Percentiles rank a stretch among this genome's conserved stretches.
Conservation (phyloP, 23 tunicate genomes). For the Clavelina lepadiformis region DNA sequence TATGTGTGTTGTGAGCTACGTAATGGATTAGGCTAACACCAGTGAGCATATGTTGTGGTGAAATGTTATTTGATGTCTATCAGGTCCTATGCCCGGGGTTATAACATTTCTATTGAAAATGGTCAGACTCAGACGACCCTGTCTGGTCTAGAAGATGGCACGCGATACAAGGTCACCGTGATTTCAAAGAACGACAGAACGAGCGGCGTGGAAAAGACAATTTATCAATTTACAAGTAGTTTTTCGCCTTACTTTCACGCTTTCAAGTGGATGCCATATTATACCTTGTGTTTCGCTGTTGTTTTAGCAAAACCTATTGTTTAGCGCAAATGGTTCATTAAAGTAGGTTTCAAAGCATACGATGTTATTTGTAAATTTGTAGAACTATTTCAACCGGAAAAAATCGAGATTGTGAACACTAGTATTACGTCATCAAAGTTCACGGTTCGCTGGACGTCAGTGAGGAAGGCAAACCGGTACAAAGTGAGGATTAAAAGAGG, state of each 20-base stretch:
- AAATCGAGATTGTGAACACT: slow-evolving; percentile 29
- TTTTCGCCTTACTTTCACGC: neutral
- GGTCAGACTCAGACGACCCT: slow-evolving; percentile 33
- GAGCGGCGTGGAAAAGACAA: slow-evolving; percentile 36
- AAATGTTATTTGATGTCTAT: no score
- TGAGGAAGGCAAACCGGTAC: slow-evolving; percentile 48
- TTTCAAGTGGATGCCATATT: neutral
- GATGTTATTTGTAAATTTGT: neutral
- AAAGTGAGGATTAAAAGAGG: slow-evolving; percentile 20
- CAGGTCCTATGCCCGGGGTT: no score
- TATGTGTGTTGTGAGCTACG: no score
- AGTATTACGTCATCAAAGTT: slow-evolving; percentile 57
- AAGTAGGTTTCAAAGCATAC: neutral
- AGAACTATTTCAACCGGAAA: slow-evolving; percentile 66
- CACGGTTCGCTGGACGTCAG: slow-evolving; percentile 47
- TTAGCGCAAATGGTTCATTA: neutral
- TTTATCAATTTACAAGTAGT: slow-evolving; percentile 74
- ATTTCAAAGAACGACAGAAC: slow-evolving; percentile 48
- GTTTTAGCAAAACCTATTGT: neutral
- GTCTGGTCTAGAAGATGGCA: slow-evolving; percentile 37
- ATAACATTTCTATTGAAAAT: slow-evolving; percentile 12
- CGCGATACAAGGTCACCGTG: slow-evolving; percentile 57
- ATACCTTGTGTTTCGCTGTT: neutral
- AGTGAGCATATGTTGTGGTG: no score
- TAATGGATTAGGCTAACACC: no score